phyloP scores from a whole-genome alignment of 2,888 invertebrate genomes.

The Galeopsomyia nigrocyanea region DNA sequence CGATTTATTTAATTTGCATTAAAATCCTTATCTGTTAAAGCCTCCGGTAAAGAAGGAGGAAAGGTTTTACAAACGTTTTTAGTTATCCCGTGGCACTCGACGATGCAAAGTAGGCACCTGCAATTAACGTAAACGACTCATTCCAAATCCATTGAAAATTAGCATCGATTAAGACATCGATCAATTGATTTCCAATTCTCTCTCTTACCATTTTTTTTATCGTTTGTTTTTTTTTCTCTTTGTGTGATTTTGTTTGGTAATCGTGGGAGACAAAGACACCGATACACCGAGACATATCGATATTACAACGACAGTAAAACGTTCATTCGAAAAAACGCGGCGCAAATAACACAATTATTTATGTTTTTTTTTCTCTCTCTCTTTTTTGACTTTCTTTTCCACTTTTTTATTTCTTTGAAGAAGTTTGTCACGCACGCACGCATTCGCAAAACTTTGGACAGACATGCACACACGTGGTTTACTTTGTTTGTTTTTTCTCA shows the following conservation, averaged over 20 bases:
- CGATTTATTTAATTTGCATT: slow-evolving; percentile 15
- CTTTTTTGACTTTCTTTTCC: slow-evolving; percentile 5
- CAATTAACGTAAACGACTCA: slow-evolving; percentile 12
- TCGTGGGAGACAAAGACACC: slow-evolving; percentile 52
- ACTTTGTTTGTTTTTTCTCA: slow-evolving; percentile 36
- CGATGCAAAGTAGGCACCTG: slow-evolving; percentile 28
- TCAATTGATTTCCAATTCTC: not conserved
- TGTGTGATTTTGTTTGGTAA: slow-evolving; percentile 1
- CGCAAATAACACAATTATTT: slow-evolving; percentile 28
- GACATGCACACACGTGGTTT: slow-evolving; percentile 43
- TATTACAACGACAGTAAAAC: slow-evolving; percentile 45
- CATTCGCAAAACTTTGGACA: slow-evolving; percentile 43
- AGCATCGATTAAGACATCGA: slow-evolving; percentile 18
- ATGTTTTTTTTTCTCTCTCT: slow-evolving; percentile 27
- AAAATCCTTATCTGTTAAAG: not conserved
- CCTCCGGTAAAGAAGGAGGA: slow-evolving; percentile 8
- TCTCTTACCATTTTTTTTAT: not conserved
- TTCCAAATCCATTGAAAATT: not conserved
- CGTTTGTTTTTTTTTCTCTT: slow-evolving; percentile 15
- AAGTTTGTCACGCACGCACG: slow-evolving; percentile 31
- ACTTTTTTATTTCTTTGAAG: slow-evolving; percentile 16
- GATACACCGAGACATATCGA: slow-evolving; percentile 55
- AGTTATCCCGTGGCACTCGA: slow-evolving; percentile 14
- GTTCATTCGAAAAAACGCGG: slow-evolving; percentile 39
- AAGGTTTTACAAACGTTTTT: slow-evolving; percentile 35